A percentile compares a stretch with the other conserved stretches of the same genome.
Evolutionary conservation across 2,113 vertebrate species (phyloP).

Genomic region (Hiodon tergisus): DNA sequence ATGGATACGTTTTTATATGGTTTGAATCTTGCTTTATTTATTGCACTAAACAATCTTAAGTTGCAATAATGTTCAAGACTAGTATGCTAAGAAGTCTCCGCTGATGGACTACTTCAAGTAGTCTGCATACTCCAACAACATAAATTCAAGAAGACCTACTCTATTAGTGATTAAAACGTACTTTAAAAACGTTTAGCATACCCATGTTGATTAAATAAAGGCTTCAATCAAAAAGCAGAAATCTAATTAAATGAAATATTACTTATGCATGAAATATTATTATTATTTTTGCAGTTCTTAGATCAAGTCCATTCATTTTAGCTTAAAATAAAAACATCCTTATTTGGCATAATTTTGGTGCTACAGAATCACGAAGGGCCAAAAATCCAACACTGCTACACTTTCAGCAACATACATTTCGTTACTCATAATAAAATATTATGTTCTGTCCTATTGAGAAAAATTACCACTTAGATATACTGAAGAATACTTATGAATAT

Average conservation of each 20-base stretch:
- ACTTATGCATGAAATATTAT: neutral
- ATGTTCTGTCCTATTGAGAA: too few species aligned
- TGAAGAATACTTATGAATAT: neutral
- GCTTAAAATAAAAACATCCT: neutral
- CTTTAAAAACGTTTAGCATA: neutral
- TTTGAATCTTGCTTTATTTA: slow-evolving; percentile 35
- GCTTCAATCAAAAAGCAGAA: neutral
- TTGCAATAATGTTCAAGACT: slow-evolving; percentile 5
- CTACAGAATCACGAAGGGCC: neutral
- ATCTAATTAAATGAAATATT: slow-evolving; percentile 24
- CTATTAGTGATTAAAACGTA: neutral
- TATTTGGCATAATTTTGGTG: neutral
- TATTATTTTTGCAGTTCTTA: neutral
- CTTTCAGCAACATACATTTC: too few species aligned
- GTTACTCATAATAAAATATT: too few species aligned
- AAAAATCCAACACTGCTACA: too few species aligned
- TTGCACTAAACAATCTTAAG: slow-evolving; percentile 29
- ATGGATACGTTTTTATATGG: slow-evolving; percentile 33
- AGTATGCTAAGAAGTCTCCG: neutral
- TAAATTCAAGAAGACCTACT: neutral
- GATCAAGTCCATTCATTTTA: neutral
- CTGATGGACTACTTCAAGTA: neutral
- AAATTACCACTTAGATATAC: neutral
- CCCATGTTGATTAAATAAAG: too few species aligned
- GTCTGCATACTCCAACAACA: neutral